A percentile compares a stretch with the other conserved stretches of the same genome.
phyloP scores from a whole-genome alignment of 2,888 invertebrate genomes.

The Steinernema carpocapsae region DNA sequence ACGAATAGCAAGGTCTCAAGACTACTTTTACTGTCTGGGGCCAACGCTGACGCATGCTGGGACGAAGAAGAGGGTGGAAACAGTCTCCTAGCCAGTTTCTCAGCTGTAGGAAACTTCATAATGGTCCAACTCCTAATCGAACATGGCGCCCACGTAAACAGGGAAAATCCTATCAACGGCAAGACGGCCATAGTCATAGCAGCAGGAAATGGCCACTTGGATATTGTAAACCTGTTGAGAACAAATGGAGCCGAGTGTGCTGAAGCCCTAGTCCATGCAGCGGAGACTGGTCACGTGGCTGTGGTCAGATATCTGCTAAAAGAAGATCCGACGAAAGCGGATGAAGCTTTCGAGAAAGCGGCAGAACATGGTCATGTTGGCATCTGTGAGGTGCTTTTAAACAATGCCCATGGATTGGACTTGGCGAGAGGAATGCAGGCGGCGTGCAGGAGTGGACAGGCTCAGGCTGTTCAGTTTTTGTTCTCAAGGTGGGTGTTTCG shows the following conservation, averaged over 20 bases:
- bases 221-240: constrained; percentile 76
- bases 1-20: constrained; percentile 77
- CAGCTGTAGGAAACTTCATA: constrained; percentile 87
- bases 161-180: constrained; percentile 82
- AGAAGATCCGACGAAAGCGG: constrained; percentile 77
- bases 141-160: constrained; percentile 86
- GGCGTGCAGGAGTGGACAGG: constrained; percentile 10
- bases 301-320: constrained; percentile 86
- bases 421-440: not conserved
- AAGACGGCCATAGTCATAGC: constrained; percentile 86
- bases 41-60: constrained; percentile 80
- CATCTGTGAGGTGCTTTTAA: constrained; percentile 40
- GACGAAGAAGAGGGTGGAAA: constrained; percentile 73
- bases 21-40: constrained; percentile 84
- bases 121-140: constrained; percentile 89
- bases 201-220: constrained; percentile 85
- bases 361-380: constrained; percentile 42
- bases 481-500: constrained; percentile 40
- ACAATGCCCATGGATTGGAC: constrained; percentile 36
- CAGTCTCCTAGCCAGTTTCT: constrained; percentile 85
- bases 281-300: constrained; percentile 83
- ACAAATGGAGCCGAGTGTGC: constrained; percentile 71
- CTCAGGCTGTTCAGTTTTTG: constrained; percentile 49
- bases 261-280: constrained; percentile 83
- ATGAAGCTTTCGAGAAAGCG: constrained; percentile 15